These are phyloP conservation scores for Tragelaphus strepsiceros DNA, from an alignment of 2,113 vertebrate species.

Conservation along the genomic window DNA sequence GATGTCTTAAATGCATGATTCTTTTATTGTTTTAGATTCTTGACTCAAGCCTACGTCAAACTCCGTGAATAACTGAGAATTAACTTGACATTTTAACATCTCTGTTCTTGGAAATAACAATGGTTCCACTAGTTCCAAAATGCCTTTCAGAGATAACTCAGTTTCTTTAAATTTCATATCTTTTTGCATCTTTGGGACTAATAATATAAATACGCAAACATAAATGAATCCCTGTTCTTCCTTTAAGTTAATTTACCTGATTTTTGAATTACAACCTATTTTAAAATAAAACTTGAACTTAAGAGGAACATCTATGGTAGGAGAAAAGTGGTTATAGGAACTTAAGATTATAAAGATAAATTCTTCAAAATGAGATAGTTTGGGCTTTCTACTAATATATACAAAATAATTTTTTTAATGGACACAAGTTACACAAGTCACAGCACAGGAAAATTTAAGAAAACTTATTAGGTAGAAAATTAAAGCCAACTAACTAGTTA, in stretches of 20 bases:
- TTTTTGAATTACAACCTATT: background rate
- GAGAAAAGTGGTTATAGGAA: background rate
- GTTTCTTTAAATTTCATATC: conserved; percentile 33
- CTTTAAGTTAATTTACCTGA: conserved; percentile 22
- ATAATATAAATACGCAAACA: background rate
- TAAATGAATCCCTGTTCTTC: background rate
- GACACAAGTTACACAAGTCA: background rate
- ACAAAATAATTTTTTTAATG: background rate
- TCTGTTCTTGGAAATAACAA: conserved; percentile 26
- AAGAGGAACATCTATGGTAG: background rate
- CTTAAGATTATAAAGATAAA: background rate
- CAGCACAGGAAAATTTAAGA: background rate
- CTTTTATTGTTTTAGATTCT: background rate
- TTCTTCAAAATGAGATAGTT: conserved; percentile 28
- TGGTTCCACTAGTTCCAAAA: background rate
- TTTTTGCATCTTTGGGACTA: conserved; percentile 1
- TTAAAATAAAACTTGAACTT: background rate
- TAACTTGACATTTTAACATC: background rate
- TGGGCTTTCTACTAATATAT: background rate
- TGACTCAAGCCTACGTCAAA: background rate
- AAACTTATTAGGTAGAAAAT: background rate
- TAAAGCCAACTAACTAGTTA: background rate
- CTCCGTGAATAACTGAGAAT: conserved; percentile 2
- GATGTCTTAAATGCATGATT: background rate
- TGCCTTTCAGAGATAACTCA: conserved; percentile 3